Conservation (phyloP, 2,888 invertebrate genomes). For the Ochropleura leucogaster region DNA sequence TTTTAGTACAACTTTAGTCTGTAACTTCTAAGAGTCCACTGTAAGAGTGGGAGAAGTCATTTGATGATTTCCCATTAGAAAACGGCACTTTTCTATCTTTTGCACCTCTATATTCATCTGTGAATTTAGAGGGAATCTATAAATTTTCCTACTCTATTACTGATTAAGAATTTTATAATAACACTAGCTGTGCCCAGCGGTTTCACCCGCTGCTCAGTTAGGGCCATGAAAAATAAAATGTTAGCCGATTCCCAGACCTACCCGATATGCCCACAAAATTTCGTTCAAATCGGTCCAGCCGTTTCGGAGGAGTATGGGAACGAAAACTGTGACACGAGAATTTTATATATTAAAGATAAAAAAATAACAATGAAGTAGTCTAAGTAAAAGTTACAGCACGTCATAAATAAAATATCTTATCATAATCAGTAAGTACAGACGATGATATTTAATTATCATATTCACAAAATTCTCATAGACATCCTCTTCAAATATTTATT, state of each 20-base stretch:
- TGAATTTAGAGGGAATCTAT: neutral
- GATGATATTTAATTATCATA: conserved; percentile 2
- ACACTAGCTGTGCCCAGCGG: too few relatives aligned
- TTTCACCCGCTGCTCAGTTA: too few relatives aligned
- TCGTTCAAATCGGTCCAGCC: too few relatives aligned
- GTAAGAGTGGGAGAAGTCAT: too few relatives aligned
- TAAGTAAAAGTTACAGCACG: neutral
- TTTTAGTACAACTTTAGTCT: too few relatives aligned
- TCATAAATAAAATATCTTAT: conserved; percentile 26
- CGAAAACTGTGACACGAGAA: too few relatives aligned
- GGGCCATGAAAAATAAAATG: too few relatives aligned
- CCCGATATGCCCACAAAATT: too few relatives aligned
- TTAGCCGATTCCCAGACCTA: too few relatives aligned
- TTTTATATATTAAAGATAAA: too few relatives aligned
- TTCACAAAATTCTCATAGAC: neutral
- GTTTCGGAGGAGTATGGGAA: too few relatives aligned
- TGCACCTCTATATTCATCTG: neutral
- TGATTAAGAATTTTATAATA: neutral
- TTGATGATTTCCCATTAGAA: neutral
- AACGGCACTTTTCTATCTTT: neutral
- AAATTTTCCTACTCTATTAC: neutral
- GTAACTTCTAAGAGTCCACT: too few relatives aligned
- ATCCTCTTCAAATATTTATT: neutral
- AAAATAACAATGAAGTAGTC: neutral
- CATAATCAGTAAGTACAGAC: conserved; percentile 8